These are phyloP conservation scores for Atopsyche davidsoni DNA, from an alignment of 1,140 invertebrate species.

Conservation along the genomic window DNA sequence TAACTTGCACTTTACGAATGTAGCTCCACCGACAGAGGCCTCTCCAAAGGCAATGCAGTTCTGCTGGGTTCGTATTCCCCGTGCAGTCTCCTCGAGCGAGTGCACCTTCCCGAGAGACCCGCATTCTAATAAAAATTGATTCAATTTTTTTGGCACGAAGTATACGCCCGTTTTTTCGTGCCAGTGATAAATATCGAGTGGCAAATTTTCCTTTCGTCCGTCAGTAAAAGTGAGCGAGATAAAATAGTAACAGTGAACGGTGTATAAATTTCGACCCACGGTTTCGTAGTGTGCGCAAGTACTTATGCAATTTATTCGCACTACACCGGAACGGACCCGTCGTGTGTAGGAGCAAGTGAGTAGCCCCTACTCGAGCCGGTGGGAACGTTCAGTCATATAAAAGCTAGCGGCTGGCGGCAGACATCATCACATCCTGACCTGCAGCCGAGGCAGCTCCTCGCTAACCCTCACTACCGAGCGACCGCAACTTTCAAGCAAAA, in stretches of 20 bases:
- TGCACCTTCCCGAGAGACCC: too few species aligned
- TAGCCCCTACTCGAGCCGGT: slow-evolving; percentile 10
- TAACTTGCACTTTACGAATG: too few species aligned
- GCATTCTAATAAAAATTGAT: too few species aligned
- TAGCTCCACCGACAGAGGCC: too few species aligned
- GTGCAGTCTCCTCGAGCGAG: too few species aligned
- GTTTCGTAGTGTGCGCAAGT: too few species aligned
- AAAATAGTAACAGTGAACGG: slow-evolving; percentile 15
- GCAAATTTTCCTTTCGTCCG: slow-evolving; percentile 10
- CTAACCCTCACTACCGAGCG: slow-evolving; percentile 10
- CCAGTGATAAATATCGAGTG: too few species aligned
- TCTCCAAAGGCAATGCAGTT: too few species aligned
- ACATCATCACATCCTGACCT: slow-evolving; percentile 13
- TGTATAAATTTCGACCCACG: slow-evolving; percentile 4
- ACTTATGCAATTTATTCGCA: slow-evolving; percentile 21
- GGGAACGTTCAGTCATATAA: slow-evolving; percentile 21
- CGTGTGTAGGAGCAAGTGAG: slow-evolving; percentile 9
- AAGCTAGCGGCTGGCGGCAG: slow-evolving; percentile 9
- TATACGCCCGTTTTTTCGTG: too few species aligned
- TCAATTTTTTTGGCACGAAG: too few species aligned
- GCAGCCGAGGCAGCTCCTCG: slow-evolving; percentile 10
- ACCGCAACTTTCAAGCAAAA: background rate
- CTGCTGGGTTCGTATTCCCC: too few species aligned
- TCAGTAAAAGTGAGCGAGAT: slow-evolving; percentile 18
- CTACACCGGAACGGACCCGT: slow-evolving; percentile 10